These are phyloP conservation scores for Sula dactylatra DNA, from an alignment of 2,113 vertebrate species.

Conservation along the genomic window DNA sequence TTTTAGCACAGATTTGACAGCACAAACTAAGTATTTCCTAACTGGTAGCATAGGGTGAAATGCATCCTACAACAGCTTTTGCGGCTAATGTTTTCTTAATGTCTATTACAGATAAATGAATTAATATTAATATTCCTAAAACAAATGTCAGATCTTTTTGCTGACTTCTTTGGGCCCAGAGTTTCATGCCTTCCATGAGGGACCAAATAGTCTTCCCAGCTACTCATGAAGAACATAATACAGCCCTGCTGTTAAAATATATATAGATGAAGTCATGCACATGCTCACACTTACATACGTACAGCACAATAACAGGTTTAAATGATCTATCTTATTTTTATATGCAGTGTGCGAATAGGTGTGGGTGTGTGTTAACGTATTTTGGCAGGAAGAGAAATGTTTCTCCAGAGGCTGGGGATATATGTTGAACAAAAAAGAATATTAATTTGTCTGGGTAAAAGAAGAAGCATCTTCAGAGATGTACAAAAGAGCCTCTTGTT, in stretches of 20 bases:
- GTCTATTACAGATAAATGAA: not conserved
- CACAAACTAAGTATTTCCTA: not conserved
- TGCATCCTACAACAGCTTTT: not conserved
- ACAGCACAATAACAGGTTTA: not conserved
- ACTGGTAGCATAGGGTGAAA: not conserved
- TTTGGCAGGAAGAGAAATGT: constrained; percentile 44
- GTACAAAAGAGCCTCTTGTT: not conserved
- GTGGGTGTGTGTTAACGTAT: constrained; percentile 27
- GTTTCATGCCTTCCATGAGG: not conserved
- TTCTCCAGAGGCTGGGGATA: not conserved
- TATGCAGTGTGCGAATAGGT: not conserved
- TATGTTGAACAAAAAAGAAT: not conserved
- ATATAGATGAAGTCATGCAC: not conserved
- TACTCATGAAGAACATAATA: not conserved
- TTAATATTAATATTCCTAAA: not conserved
- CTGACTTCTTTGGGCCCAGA: not conserved
- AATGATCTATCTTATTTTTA: not conserved
- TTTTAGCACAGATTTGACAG: not conserved
- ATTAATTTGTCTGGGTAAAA: constrained; percentile 37
- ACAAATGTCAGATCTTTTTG: not conserved
- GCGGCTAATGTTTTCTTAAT: not conserved
- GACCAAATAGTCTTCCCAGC: not conserved
- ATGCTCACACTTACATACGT: not conserved
- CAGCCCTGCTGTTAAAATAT: not conserved
- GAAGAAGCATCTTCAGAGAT: not conserved